A percentile compares a stretch with the other conserved stretches of the same genome.
Evolutionary conservation across 1,140 invertebrate genomes (phyloP).

Genomic region (Phthorimaea operculella): DNA sequence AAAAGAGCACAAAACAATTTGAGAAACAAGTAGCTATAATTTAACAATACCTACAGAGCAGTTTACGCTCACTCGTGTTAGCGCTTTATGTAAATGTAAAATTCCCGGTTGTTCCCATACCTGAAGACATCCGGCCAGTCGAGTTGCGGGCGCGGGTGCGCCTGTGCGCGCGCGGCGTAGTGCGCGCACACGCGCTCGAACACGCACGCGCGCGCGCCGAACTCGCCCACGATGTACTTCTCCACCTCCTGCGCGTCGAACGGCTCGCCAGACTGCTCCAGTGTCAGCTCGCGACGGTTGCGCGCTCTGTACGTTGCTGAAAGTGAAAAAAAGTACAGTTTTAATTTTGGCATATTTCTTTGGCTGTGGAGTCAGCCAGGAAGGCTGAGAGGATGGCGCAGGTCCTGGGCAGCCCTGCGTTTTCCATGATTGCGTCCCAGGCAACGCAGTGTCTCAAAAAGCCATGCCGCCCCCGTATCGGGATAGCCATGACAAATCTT

Average conservation of each 20-base stretch:
- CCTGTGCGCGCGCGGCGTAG: constrained; percentile 67
- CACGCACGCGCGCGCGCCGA: constrained; percentile 76
- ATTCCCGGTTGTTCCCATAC: constrained; percentile 41
- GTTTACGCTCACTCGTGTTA: no score
- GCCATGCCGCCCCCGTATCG: no score
- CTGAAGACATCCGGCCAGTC: constrained; percentile 77
- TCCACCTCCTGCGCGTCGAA: constrained; percentile 75
- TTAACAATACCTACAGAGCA: no score
- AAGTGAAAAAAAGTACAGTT: constrained; percentile 18
- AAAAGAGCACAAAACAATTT: no score
- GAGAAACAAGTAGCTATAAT: no score
- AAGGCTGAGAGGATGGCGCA: no score
- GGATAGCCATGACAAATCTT: no score
- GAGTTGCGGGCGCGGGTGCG: constrained; percentile 46
- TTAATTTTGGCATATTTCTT: neutral
- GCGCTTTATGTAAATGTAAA: no score
- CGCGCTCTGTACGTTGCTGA: constrained; percentile 54
- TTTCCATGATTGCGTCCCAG: no score
- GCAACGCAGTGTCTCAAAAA: no score
- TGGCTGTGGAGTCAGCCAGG: no score
- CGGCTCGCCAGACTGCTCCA: constrained; percentile 47
- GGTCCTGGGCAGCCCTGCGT: no score
- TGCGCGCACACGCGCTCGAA: constrained; percentile 76
- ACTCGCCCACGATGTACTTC: constrained; percentile 74
- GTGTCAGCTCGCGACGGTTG: constrained; percentile 41